phyloP scores from a whole-genome alignment of 2,797 vertebrate genomes.

The Mionectes olivaceus region DNA sequence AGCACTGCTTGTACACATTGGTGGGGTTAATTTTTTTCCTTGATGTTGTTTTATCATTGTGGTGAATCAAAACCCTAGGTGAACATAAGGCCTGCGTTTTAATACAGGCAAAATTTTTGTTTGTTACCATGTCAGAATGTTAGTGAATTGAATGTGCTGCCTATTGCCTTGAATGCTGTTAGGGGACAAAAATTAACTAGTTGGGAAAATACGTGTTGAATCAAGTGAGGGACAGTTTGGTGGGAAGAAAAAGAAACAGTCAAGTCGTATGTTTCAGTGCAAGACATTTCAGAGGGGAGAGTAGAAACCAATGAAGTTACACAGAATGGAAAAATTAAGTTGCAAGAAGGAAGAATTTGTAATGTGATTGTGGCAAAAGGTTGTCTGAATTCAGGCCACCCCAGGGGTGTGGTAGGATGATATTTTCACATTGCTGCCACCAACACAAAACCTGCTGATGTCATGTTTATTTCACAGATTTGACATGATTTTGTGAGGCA shows the following conservation, averaged over 20 bases:
- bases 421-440: neutral
- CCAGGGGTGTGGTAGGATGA: neutral
- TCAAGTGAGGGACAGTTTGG: neutral
- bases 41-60: neutral
- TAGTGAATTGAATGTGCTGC: neutral
- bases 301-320: neutral
- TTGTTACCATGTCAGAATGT: neutral
- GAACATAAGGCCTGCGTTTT: neutral
- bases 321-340: neutral
- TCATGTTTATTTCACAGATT: neutral
- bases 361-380: neutral
- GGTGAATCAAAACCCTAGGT: neutral
- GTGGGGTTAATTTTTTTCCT: neutral
- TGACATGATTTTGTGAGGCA: neutral
- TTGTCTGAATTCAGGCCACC: neutral
- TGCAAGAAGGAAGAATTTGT: neutral
- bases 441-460: neutral
- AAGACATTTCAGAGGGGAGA: neutral
- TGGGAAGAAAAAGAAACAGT: neutral
- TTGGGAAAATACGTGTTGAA: neutral
- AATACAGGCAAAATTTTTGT: neutral
- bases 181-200: neutral
- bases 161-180: neutral
- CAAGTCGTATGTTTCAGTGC: neutral
- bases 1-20: accelerated